Base-by-base conservation (phyloP, 2,113 vertebrate species). In the Cinclus cinclus region DNA sequence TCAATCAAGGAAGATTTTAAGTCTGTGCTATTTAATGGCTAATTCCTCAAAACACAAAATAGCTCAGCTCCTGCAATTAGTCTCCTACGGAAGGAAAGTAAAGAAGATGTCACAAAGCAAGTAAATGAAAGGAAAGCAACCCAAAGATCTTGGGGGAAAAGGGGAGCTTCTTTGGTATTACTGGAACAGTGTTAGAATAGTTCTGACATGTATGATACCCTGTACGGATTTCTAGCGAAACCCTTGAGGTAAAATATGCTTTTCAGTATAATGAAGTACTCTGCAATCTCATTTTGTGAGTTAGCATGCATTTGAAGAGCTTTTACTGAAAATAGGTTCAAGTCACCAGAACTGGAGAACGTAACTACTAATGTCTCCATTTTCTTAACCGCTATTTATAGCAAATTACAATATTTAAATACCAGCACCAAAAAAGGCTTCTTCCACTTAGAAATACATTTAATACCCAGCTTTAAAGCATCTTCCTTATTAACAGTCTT, bases 11-110 rank as follows among this genome's bases (percentile, higher is more conserved):
- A 93, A 73, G 89, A 86, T 77, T 91, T 96, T 83, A 94, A 86
- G 81, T 76, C 11, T 0, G 37, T 80, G 69, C 63, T 65, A 27
- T 90, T 96, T 96, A 94, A 77, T 47, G 70, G 67, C 70, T 63
- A 97, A 94, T 92, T 96, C 83, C 71, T 94, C 90, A 96, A 96
- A 89, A 71, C n/a, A 74, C 73, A 81, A 77, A 92, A 90, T 78
- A 76, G 10, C 50, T 28, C 67, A 95, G 70, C 68, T 94, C 30
- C 33, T 17, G 47, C 70, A 83, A 92, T 95, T 95, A 93, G 91
- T 84, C 52, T 92, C 82, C 47, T 56, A 49, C 18, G 65, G 82
- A 82, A 88, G 1, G 13, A 52, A 87, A 83, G 65, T 53, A 71
- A 94, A 28, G 50, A 85, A 92, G 76, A 79, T 59, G 33, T 76